Base-by-base conservation (phyloP, 2,113 vertebrate species). In the Ifrita kowaldi region DNA sequence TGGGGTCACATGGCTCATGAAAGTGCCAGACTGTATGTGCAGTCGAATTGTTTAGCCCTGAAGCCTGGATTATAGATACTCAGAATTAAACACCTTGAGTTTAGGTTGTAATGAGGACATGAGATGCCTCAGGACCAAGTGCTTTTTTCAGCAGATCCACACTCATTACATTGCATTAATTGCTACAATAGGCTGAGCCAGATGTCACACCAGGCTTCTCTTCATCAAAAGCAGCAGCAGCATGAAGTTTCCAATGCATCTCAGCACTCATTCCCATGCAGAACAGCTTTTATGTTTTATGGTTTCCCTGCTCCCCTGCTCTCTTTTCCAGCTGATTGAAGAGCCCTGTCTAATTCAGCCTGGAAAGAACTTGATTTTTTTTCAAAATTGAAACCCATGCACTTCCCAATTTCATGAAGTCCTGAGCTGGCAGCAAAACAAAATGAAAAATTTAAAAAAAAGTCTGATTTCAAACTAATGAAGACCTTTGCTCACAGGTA, bases 131-230 rank as follows among this genome's bases (percentile, higher is more conserved):
- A 69, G 65, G 90, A 91, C 56, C 47, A 87, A 93, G 33, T 28
- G 70, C 65, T 92, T 90, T 87, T 47, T 90, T 96, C 88, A 93
- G 82, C 60, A 78, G n/a, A 82, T 87, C 42, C 74, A 63, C 78
- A 68, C 17, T 84, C 84, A 84, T 4, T 82, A 28, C 35, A 26
- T 37, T 63, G 74, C 60, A 70, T 89, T 91, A 82, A 95, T 78
- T 89, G 85, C 50, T 65, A 67, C 78, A 60, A 83, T 74, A 69
- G 77, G 15, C 77, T 67, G 64, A 84, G 64, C 78, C 88, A 93
- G 93, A 78, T 92, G 84, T 84, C 84, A 84, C 80, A 50, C n/a
- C 80, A 84, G 63, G 55, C 77, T 94, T 84, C 68, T 74, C 60
- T 84, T 81, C 56, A 75, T 84, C 78, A 78, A 82, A 89, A 87